A percentile compares a stretch with the other conserved stretches of the same genome.
Conservation (phyloP, 2,797 vertebrate genomes). For the Pangasius mekongensis region DNA sequence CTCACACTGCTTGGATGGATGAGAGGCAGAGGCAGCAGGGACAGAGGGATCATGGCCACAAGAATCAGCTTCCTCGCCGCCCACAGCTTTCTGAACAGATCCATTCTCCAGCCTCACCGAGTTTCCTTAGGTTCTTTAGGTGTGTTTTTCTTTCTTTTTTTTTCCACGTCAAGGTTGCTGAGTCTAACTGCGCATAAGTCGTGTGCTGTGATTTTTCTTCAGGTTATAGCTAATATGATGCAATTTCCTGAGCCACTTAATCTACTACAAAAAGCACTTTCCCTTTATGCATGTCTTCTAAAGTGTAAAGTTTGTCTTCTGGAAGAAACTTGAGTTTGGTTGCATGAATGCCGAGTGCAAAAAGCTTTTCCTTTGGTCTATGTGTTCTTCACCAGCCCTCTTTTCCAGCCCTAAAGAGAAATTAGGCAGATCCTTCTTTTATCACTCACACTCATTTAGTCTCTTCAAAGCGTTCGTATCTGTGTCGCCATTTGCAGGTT, state of each 20-base stretch:
- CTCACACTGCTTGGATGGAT: constrained; percentile 93
- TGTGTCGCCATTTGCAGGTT: background rate
- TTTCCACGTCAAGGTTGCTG: background rate
- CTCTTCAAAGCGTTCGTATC: background rate
- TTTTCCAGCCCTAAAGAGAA: background rate
- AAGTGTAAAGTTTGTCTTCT: constrained; percentile 7
- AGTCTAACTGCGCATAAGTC: background rate
- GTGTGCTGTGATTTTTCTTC: background rate
- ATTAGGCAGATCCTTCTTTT: background rate
- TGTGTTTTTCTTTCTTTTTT: background rate
- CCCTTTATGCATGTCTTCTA: constrained; percentile 29
- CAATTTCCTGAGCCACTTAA: constrained; percentile 13
- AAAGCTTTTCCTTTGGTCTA: constrained; percentile 12
- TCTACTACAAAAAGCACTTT: background rate
- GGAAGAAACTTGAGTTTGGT: background rate
- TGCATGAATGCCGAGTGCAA: constrained; percentile 15
- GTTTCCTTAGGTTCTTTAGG: constrained; percentile 8
- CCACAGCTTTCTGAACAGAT: constrained; percentile 83
- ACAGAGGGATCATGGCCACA: constrained; percentile 87
- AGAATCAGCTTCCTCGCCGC: constrained; percentile 88
- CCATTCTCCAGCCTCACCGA: constrained; percentile 84
- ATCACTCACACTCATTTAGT: background rate
- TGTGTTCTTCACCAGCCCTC: background rate
- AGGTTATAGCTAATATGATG: background rate
- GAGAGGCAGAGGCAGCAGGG: constrained; percentile 89